Evolutionary conservation across 2,888 invertebrate species (phyloP).

Genomic region (Encarsia formosa): DNA sequence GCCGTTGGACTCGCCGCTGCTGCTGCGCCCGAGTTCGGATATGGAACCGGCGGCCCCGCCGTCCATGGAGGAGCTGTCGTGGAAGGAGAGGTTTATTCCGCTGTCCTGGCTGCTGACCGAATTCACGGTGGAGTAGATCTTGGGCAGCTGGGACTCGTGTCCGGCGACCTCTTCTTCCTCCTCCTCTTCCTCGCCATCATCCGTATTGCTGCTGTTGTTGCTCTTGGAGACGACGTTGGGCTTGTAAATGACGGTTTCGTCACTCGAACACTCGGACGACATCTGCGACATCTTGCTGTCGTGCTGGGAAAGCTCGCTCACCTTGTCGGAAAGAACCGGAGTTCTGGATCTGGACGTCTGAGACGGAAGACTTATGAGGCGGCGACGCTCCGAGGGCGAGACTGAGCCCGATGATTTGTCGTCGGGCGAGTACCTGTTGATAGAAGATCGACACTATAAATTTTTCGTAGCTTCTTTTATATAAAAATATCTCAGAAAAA

Average conservation of each 20-base stretch:
- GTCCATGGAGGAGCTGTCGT: slow-evolving; percentile 58
- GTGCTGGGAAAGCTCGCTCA: slow-evolving; percentile 44
- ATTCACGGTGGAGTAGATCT: slow-evolving; percentile 63
- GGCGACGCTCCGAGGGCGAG: slow-evolving; percentile 44
- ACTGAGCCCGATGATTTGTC: slow-evolving; percentile 44
- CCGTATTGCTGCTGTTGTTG: slow-evolving; percentile 22
- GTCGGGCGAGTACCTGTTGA: slow-evolving; percentile 41
- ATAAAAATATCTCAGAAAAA: no score
- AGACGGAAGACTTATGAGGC: slow-evolving; percentile 20
- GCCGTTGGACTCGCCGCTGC: slow-evolving; percentile 45
- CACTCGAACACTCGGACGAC: slow-evolving; percentile 51
- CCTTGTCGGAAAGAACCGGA: slow-evolving; percentile 32
- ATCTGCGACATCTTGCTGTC: slow-evolving; percentile 49
- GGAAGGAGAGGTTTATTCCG: slow-evolving; percentile 71
- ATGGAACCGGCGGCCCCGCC: slow-evolving; percentile 30
- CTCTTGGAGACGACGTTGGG: no score
- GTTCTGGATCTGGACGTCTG: slow-evolving; percentile 19
- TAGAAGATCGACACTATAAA: no score
- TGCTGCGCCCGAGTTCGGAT: slow-evolving; percentile 39
- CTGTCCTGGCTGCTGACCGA: slow-evolving; percentile 74
- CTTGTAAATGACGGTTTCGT: slow-evolving; percentile 52
- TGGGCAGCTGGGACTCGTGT: slow-evolving; percentile 54
- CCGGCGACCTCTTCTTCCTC: slow-evolving; percentile 45
- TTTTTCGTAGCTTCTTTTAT: no score
- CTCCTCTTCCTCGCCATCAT: slow-evolving; percentile 54